A percentile compares a stretch with the other conserved stretches of the same genome.
These are phyloP conservation scores for Scomber scombrus DNA, from an alignment of 2,113 vertebrate genomes.

Conservation along the genomic window DNA sequence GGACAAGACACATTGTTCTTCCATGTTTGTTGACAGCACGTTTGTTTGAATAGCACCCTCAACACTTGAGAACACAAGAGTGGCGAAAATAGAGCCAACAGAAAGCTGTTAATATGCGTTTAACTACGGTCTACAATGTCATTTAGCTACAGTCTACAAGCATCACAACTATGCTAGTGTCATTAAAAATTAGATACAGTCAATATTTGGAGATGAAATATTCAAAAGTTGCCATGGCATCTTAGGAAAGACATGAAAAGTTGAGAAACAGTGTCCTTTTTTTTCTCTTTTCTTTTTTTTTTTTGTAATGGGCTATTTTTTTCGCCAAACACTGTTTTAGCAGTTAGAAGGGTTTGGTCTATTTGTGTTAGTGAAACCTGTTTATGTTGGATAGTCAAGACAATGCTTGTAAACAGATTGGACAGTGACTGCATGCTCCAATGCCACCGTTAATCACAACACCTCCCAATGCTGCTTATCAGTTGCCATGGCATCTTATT, in stretches of 20 bases:
- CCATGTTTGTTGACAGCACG: slow-evolving; percentile 61
- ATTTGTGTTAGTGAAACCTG: slow-evolving; percentile 56
- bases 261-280: slow-evolving; percentile 63
- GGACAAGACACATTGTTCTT: slow-evolving; percentile 61
- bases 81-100: slow-evolving; percentile 73
- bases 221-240: slow-evolving; percentile 85
- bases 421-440: slow-evolving; percentile 72
- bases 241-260: slow-evolving; percentile 52
- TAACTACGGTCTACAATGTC: slow-evolving; percentile 74
- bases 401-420: slow-evolving; percentile 75
- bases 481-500: slow-evolving; percentile 87
- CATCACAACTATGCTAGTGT: slow-evolving; percentile 79
- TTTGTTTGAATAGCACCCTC: slow-evolving; percentile 80
- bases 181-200: slow-evolving; percentile 61
- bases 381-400: slow-evolving; percentile 72
- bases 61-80: slow-evolving; percentile 73
- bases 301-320: slow-evolving; percentile 47
- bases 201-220: slow-evolving; percentile 77
- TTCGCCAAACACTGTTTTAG: slow-evolving; percentile 65
- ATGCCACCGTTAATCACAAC: slow-evolving; percentile 73
- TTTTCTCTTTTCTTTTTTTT: background rate
- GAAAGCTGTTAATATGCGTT: slow-evolving; percentile 78
- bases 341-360: slow-evolving; percentile 65
- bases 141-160: slow-evolving; percentile 73
- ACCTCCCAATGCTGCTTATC: slow-evolving; percentile 78